A percentile compares a stretch with the other conserved stretches of the same genome.
phyloP scores from a whole-genome alignment of 2,113 vertebrate species.

The Uria lomvia region DNA sequence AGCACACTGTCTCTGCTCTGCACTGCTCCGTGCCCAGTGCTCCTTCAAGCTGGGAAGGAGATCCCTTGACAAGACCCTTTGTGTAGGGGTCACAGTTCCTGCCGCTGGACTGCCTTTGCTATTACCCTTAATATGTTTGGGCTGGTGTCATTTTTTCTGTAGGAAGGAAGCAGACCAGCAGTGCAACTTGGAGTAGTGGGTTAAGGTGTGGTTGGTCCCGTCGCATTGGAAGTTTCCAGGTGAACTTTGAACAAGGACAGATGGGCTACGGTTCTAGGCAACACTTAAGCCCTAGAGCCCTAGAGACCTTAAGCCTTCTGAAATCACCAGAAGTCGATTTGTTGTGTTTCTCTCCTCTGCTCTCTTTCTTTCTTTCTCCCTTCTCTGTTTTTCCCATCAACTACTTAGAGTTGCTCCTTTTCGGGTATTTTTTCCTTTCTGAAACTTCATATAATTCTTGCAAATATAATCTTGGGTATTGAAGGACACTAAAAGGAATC shows the following conservation, averaged over 20 bases:
- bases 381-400: not conserved
- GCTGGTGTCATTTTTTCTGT: not conserved
- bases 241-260: not conserved
- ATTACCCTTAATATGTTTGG: not conserved
- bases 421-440: not conserved
- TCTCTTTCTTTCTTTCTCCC: not conserved
- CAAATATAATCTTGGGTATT: not conserved
- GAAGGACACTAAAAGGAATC: not conserved
- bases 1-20: accelerated
- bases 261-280: not conserved
- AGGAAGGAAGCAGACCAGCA: not conserved
- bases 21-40: not conserved
- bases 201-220: not conserved
- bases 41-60: not conserved
- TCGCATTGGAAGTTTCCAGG: accelerated
- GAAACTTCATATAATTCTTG: not conserved
- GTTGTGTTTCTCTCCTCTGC: not conserved
- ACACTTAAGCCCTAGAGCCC: not conserved
- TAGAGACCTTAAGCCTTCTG: not conserved
- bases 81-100: not conserved
- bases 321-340: not conserved
- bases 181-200: accelerated
- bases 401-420: not conserved
- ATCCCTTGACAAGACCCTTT: not conserved
- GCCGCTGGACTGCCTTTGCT: not conserved